Conservation (phyloP, 1,140 invertebrate genomes). For the Euborellia annulipes region DNA sequence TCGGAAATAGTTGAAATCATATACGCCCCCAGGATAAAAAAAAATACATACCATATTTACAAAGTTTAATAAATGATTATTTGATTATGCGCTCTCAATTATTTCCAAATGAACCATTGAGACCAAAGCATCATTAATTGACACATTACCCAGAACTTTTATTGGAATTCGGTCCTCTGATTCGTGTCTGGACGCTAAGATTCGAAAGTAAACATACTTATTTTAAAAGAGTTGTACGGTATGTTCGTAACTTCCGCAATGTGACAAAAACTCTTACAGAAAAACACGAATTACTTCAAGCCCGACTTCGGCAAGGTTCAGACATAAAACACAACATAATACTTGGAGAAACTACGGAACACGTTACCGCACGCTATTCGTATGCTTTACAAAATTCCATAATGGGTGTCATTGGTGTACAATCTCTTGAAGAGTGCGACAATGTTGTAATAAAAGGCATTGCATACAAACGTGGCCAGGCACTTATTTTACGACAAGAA, state of each 20-base stretch:
- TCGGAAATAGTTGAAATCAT: background rate
- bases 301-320: too few relatives aligned
- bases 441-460: too few relatives aligned
- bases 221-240: background rate
- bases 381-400: too few relatives aligned
- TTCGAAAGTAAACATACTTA: constrained; percentile 3
- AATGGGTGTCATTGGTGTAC: too few relatives aligned
- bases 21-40: background rate
- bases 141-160: background rate
- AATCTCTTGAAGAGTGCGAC: too few relatives aligned
- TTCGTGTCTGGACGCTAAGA: background rate
- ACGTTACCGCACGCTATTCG: too few relatives aligned
- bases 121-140: constrained; percentile 3
- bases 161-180: background rate
- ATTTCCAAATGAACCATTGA: background rate
- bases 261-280: background rate
- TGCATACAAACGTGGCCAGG: too few relatives aligned
- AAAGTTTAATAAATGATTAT: background rate
- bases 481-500: too few relatives aligned
- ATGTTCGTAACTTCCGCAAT: background rate
- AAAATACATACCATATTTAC: background rate
- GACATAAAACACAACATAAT: too few relatives aligned
- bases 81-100: background rate
- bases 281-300: background rate
- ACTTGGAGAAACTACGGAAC: too few relatives aligned